phyloP scores from a whole-genome alignment of 2,888 invertebrate genomes.

The Xylota segnis region DNA sequence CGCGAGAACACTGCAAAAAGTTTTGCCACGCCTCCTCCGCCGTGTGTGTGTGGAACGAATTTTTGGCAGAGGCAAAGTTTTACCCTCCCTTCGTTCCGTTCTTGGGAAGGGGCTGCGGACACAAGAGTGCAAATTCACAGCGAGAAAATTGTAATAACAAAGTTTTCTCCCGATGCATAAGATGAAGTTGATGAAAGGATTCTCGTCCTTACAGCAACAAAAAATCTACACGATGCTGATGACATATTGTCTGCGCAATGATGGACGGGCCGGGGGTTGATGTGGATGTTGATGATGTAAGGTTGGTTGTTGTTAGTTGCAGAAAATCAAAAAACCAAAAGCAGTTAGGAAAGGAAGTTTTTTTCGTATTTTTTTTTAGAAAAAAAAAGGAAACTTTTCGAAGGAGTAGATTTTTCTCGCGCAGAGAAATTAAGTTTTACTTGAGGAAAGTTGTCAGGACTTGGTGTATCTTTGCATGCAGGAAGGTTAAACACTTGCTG shows the following conservation, averaged over 20 bases:
- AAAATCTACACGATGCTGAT: constrained; percentile 50
- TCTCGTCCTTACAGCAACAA: neutral
- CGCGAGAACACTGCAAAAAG: constrained; percentile 18
- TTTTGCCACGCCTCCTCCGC: neutral
- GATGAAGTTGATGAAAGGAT: constrained; percentile 63
- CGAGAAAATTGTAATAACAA: constrained; percentile 61
- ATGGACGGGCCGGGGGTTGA: constrained; percentile 8
- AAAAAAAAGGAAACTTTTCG: neutral
- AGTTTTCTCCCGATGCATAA: constrained; percentile 43
- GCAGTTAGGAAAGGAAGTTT: neutral
- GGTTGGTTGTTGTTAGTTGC: constrained; percentile 4
- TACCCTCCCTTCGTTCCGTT: neutral
- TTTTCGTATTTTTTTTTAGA: neutral
- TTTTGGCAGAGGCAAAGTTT: constrained; percentile 20
- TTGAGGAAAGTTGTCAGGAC: constrained; percentile 26
- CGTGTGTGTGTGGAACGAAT: constrained; percentile 25
- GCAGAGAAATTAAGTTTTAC: constrained; percentile 24
- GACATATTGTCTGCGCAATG: constrained; percentile 70
- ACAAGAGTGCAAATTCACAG: constrained; percentile 59
- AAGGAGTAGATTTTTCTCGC: neutral
- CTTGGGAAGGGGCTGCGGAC: constrained; percentile 13
- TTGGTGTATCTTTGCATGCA: constrained; percentile 1
- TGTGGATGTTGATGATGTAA: constrained; percentile 37
- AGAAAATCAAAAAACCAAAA: neutral
- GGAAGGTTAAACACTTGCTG: constrained; percentile 27